phyloP scores from a whole-genome alignment of 2,888 invertebrate species.

The Sepioteuthis lessoniana region DNA sequence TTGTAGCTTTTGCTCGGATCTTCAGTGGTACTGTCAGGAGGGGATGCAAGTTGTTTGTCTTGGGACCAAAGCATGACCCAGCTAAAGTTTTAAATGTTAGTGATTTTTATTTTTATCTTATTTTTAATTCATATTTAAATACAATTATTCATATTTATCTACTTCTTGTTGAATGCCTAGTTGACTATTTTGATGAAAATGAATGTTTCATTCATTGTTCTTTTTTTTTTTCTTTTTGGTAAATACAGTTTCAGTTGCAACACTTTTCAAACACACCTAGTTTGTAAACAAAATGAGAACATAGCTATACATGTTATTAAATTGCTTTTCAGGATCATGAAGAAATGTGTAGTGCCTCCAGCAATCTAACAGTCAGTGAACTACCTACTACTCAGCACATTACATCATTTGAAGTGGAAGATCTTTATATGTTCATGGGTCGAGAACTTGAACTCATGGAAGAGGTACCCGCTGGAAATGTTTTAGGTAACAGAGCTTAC shows the following conservation, averaged over 20 bases:
- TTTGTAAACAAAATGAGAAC: no score
- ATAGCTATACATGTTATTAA: background rate
- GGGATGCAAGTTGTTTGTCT: constrained; percentile 86
- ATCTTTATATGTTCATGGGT: constrained; percentile 93
- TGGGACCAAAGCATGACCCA: constrained; percentile 92
- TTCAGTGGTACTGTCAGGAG: constrained; percentile 88
- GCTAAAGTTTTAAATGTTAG: constrained; percentile 76
- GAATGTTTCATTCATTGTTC: background rate
- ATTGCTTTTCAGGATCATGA: background rate
- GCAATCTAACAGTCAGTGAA: constrained; percentile 63
- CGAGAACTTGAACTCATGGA: constrained; percentile 88
- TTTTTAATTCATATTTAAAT: constrained; percentile 54
- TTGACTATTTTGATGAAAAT: no score
- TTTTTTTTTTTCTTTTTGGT: background rate
- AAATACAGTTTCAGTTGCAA: no score
- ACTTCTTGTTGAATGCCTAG: no score
- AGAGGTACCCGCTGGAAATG: constrained; percentile 90
- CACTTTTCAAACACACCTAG: no score
- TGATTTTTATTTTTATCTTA: background rate
- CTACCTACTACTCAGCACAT: constrained; percentile 79
- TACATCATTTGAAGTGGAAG: constrained; percentile 80
- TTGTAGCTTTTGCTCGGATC: constrained; percentile 93
- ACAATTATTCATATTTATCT: background rate
- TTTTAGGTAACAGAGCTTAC: constrained; percentile 81
- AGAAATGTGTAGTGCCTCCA: background rate